A percentile compares a stretch with the other conserved stretches of the same genome.
phyloP scores from a whole-genome alignment of 2,888 invertebrate species.

The Boloria euphrosyne region DNA sequence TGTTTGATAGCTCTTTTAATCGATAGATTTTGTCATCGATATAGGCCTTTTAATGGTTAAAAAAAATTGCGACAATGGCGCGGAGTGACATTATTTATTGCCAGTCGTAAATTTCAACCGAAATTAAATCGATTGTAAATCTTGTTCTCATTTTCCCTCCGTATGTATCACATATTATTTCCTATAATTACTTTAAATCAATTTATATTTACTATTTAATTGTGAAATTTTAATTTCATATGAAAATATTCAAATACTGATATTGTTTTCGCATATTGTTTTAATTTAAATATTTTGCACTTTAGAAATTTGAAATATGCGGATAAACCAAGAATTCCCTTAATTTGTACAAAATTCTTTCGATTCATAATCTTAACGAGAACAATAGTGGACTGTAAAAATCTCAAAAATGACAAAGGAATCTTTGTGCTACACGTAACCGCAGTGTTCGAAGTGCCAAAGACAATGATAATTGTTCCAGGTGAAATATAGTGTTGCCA shows the following conservation, averaged over 20 bases:
- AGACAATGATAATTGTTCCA: slow-evolving; percentile 82
- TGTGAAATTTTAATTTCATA: background rate
- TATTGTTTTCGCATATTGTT: too few relatives aligned
- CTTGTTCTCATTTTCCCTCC: slow-evolving; percentile 60
- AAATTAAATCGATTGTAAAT: slow-evolving; percentile 76
- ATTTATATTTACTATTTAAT: slow-evolving; percentile 47
- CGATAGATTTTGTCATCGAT: slow-evolving; percentile 68
- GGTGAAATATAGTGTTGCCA: slow-evolving; percentile 80
- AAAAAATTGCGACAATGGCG: slow-evolving; percentile 77
- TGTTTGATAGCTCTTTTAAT: slow-evolving; percentile 52
- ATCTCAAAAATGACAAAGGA: slow-evolving; percentile 53
- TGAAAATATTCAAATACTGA: background rate
- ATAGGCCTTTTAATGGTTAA: slow-evolving; percentile 79
- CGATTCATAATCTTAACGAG: slow-evolving; percentile 22
- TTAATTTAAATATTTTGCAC: background rate
- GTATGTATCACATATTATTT: slow-evolving; percentile 65
- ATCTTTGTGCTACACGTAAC: slow-evolving; percentile 54
- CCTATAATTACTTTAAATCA: slow-evolving; percentile 71
- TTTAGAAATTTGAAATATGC: background rate
- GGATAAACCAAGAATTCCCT: slow-evolving; percentile 1
- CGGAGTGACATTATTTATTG: slow-evolving; percentile 74
- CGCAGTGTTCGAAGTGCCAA: slow-evolving; percentile 73
- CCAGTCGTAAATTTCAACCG: slow-evolving; percentile 74
- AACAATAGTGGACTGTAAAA: slow-evolving; percentile 43
- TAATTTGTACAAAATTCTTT: slow-evolving; percentile 37